Conservation (phyloP, 2,797 vertebrate species). For the Sebastes hubbsi region DNA sequence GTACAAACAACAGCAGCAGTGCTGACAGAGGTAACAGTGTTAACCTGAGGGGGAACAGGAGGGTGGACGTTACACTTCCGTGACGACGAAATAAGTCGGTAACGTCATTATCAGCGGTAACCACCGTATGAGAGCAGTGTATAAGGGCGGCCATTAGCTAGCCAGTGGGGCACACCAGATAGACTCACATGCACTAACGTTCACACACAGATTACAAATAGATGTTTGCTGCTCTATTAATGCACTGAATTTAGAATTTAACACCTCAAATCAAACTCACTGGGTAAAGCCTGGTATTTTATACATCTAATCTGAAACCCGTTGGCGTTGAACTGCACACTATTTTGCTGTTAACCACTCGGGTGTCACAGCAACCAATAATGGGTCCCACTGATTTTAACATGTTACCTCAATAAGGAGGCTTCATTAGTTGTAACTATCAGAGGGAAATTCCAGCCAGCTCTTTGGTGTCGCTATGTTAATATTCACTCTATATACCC, state of each 20-base stretch:
- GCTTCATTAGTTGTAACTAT: conserved; percentile 8
- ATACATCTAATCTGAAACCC: background rate
- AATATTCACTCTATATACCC: background rate
- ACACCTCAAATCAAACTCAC: background rate
- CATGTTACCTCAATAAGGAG: background rate
- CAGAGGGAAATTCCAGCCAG: conserved; percentile 12
- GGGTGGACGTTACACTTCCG: no score
- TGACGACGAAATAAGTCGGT: no score
- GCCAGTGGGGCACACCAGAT: no score
- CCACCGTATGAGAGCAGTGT: no score
- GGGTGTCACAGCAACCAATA: background rate
- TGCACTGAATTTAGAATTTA: background rate
- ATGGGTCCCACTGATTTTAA: no score
- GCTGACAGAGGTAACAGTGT: no score
- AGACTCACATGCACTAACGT: no score
- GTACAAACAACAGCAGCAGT: background rate
- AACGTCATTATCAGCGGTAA: no score
- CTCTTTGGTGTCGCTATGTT: background rate
- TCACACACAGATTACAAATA: background rate
- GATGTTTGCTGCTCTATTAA: background rate
- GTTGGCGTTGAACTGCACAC: background rate
- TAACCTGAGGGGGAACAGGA: no score
- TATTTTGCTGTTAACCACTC: background rate
- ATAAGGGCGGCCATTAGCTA: no score
- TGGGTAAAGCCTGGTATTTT: background rate